These are phyloP conservation scores for Amphimallon solstitiale DNA, from an alignment of 2,888 invertebrate genomes.

Conservation along the genomic window DNA sequence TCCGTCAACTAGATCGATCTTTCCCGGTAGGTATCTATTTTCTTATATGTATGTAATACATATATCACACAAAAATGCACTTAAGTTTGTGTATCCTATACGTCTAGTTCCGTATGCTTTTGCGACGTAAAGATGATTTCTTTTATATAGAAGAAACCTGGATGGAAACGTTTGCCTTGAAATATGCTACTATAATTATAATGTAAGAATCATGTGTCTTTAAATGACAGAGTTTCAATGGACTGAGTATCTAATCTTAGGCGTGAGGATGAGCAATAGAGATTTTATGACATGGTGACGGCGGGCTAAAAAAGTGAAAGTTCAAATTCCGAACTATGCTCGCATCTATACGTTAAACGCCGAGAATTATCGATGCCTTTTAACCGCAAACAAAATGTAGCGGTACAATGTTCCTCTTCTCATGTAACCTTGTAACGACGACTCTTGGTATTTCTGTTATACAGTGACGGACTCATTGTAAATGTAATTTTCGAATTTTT, in stretches of 20 bases:
- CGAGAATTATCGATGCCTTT: conserved; percentile 3
- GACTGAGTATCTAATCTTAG: conserved; percentile 10
- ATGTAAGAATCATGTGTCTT: neutral
- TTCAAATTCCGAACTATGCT: conserved; percentile 8
- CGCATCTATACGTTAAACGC: conserved; percentile 11
- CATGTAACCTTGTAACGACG: conserved; percentile 18
- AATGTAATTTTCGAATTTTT: neutral
- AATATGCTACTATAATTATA: no score
- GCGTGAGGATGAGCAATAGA: conserved; percentile 2
- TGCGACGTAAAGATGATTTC: no score
- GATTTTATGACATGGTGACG: conserved; percentile 11
- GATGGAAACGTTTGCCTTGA: no score
- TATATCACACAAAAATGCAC: no score
- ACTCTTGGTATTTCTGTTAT: conserved; percentile 16
- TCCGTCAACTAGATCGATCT: no score
- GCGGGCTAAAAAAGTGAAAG: conserved; percentile 30
- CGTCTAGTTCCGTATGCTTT: no score
- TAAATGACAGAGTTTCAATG: neutral
- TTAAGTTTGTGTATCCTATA: neutral
- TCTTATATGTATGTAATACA: no score
- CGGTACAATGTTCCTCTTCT: conserved; percentile 15
- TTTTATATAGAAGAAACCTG: no score
- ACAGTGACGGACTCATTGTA: conserved; percentile 6
- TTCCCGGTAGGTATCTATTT: no score
- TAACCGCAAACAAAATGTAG: conserved; percentile 11